Base-by-base conservation (phyloP, 2,888 invertebrate species). In the Gymnocheta viridis region DNA sequence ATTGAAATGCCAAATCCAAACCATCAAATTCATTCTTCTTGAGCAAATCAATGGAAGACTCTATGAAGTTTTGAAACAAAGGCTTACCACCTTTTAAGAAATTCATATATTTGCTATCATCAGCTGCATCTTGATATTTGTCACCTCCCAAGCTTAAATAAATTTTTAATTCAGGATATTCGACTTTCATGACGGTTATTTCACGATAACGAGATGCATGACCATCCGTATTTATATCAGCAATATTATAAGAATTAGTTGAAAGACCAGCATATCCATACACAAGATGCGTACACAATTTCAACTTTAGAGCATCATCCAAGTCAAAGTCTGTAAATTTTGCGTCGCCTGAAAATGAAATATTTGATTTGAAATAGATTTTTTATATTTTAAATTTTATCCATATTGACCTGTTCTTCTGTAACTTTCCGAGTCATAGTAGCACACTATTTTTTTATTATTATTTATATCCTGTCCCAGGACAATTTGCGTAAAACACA, bases 11-110 rank as follows among this genome's bases (percentile, higher is more conserved):
- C 70, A 97, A 93, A 90, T 98, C 98, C 35, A 98, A 92, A 2
- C 98, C 98, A 90, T 98, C 97, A 87, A 98, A 98, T 9, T 95
- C 94, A 88, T 96, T 95, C 62, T 95, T 94, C 80, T 94, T 95
- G 35, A 96, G 92, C 27, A 96, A 86, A 2, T 94, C 92, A 32
- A 94, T 94, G 1, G 95, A 95, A 3, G 96, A 96, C 89, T 95
- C 95, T 35, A 96, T 94, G 88, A 97, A 96, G n/a, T n/a, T n/a
- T n/a, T n/a, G n/a, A n/a, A n/a, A n/a, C n/a, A n/a, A n/a, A 17
- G 83, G 85, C 38, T 89, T 87, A 9, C 94, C 93, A 0, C 95
- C 94, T 90, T 96, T 96, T 87, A 96, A 91, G 94, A 96, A 88
- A n/a, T 93, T 92, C 56, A 95, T 92, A 89, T 96, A 96, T 89